These are phyloP conservation scores for Sapajus apella DNA, from an alignment of 2,113 vertebrate genomes.

Conservation along the genomic window DNA sequence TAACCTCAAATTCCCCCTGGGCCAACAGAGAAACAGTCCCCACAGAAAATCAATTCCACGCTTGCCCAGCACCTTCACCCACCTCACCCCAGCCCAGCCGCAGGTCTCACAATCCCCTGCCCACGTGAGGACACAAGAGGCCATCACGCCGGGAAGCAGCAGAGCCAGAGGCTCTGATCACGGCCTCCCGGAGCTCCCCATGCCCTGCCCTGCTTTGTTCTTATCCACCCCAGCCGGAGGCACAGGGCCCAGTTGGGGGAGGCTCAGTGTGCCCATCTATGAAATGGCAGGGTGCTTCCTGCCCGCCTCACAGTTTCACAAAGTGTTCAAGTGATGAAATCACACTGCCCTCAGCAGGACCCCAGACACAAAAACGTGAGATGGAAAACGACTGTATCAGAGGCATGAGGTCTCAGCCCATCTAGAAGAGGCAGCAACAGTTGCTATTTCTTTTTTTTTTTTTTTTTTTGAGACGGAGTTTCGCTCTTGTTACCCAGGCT, in stretches of 20 bases:
- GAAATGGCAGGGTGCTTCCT: neutral
- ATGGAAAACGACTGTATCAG: neutral
- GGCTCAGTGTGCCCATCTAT: neutral
- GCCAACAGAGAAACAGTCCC: neutral
- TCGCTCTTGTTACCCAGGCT: no score
- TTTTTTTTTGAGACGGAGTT: no score
- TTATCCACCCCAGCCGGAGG: neutral
- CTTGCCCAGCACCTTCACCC: fast-evolving
- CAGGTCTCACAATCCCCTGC: neutral
- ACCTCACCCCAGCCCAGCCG: fast-evolving
- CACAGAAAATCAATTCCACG: fast-evolving
- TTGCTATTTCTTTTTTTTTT: no score
- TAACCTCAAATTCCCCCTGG: conserved; percentile 85
- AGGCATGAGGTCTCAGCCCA: neutral
- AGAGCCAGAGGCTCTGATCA: neutral
- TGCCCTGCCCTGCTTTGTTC: neutral
- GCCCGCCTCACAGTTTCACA: neutral
- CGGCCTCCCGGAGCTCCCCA: neutral
- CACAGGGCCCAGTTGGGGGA: neutral
- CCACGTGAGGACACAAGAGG: fast-evolving
- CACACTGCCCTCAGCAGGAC: neutral
- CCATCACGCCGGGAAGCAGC: neutral
- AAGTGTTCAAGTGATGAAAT: neutral
- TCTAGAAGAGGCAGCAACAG: neutral
- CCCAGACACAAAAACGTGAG: fast-evolving